Evolutionary conservation across 2,888 invertebrate species (phyloP), one percentile per base, ranked within the genome.

Genomic region (Caenorhabditis becei): DNA sequence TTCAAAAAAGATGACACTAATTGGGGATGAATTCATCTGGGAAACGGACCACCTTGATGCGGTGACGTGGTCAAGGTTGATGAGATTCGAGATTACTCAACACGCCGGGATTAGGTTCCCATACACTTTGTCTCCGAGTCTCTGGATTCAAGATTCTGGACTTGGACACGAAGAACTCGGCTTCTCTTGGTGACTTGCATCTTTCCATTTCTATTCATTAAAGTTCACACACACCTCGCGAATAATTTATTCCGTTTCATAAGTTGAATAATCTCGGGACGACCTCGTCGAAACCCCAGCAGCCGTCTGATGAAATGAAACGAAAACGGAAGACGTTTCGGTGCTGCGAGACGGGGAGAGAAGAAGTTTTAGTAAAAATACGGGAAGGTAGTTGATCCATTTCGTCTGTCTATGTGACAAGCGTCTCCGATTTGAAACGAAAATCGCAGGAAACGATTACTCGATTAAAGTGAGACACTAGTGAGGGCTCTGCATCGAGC

Each of bases 381-480:
- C 74, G 74, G n/a, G 74, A 74, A 74, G 65, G 47, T 51, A 35
- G 58, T 59, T 59, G 41, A 37, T 37, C 16, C 41, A 59, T 59
- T 41, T 41, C 37, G 20, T 54, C 23, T 26, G 66, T 66, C 32
- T 23, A 5, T 71, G 72, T 74, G 74, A 74, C 74, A 74, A 65
- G 74, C 51, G 20, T 54, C 23, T 35, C 18, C 26, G 51, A 70
- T 77, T 77, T 77, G 77, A 77, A 77, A 77, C 77, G 77, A 77
- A 79, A 79, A 79, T 79, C 79, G 79, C 79, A 79, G 79, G 79
- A 79, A 78, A 66, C 78, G 71, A 78, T 78, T 78, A 78, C 78
- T 78, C 78, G 71, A 78, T 78, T 78, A 78, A 78, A 78, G 77
- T 77, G 77, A 69, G 69, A 77, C 67, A 77, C 56, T 62, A 56